Base-by-base conservation (phyloP, 2,888 invertebrate species). In the Norana najaformis region DNA sequence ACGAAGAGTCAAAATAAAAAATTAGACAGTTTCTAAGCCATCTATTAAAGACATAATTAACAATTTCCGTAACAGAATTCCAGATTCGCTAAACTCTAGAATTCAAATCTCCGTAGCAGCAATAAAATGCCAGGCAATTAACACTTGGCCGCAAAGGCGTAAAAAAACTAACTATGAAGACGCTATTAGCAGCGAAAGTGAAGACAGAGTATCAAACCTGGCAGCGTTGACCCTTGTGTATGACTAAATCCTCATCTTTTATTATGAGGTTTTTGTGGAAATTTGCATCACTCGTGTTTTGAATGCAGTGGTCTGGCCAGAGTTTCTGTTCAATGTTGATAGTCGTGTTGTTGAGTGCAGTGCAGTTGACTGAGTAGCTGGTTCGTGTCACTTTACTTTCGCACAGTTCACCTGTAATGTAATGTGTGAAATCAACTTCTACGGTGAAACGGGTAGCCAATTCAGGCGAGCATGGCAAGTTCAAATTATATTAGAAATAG, bases 231-330 rank as follows among this genome's bases (percentile, higher is more conserved):
- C 85, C 85, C 37, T 85, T 85, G 36, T 16, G 35, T 85, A 85
- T 36, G 36, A 85, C 85, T 36, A 36, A 20, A 85, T 85, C 85
- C 85, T 34, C 16, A 36, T 35, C 85, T 23, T 85, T 13, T 5
- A 11, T 20, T 0, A 13, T 35, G 0, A 85, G 85, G 18, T 37
- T n/a, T 35, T 37, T 85, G 16, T 85, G 18, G 20, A 85, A 8
- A 35, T 8, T 16, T 36, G 85, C 85, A 36, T 37, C 37, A 18
- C 0, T 11, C 35, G 85, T 85, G 20, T 85, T 35, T 85, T 18
- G 20, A 37, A 85, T 85, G 85, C 85, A 85, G 85, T 85, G 85
- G 37, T 85, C 85, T 18, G 85, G 85, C 85, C 85, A 85, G 36
- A 85, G 85, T 23, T 36, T 23, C 37, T 85, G 85, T 8, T 37